phyloP scores from a whole-genome alignment of 1,140 invertebrate species.

The Hylyphantes graminicola region DNA sequence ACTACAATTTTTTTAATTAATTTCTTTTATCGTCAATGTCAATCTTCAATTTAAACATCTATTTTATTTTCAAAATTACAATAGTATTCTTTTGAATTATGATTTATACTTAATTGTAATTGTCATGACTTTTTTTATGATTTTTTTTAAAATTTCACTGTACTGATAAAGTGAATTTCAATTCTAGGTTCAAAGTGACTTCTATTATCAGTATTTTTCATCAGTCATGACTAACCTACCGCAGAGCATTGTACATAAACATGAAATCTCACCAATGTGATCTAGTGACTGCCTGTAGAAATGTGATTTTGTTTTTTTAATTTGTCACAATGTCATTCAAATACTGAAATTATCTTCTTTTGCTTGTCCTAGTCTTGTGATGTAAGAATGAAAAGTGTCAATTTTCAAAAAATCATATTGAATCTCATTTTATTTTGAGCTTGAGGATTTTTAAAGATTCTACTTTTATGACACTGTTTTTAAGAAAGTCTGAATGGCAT shows the following conservation, averaged over 20 bases:
- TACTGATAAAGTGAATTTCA: not conserved
- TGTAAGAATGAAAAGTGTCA: not conserved
- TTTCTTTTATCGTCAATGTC: not conserved
- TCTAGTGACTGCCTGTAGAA: not conserved
- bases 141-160: not conserved
- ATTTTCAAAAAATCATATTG: not conserved
- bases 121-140: not conserved
- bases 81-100: not conserved
- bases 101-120: not conserved
- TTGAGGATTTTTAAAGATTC: not conserved
- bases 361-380: not conserved
- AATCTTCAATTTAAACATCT: not conserved
- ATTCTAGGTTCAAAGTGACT: not conserved
- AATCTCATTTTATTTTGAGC: conserved; percentile 12
- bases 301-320: conserved; percentile 14
- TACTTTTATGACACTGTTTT: no score
- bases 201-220: conserved; percentile 51
- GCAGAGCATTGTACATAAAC: conserved; percentile 36
- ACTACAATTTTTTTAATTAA: no score
- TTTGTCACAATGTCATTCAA: not conserved
- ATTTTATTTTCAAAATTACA: not conserved
- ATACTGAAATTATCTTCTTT: not conserved
- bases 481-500: no score
- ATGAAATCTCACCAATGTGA: conserved; percentile 27
- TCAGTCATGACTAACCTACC: conserved; percentile 2